phyloP scores from a whole-genome alignment of 2,113 vertebrate genomes.

The Ceyx margarethae region DNA sequence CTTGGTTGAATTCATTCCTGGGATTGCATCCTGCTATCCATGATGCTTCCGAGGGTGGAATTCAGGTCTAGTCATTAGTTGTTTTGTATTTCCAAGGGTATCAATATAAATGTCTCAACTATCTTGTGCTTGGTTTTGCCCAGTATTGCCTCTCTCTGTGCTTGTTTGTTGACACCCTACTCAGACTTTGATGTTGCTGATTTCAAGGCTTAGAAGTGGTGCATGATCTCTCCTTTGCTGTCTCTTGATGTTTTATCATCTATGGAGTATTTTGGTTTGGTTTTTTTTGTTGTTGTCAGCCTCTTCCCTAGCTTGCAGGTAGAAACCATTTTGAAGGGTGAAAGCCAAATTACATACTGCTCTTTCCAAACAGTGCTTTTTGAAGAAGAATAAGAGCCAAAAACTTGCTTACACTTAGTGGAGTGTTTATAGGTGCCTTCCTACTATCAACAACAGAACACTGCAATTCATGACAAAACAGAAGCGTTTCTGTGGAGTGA shows the following conservation, averaged over 20 bases:
- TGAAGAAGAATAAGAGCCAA: neutral
- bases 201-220: neutral
- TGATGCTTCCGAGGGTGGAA: neutral
- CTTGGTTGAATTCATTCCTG: neutral
- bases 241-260: conserved; percentile 36
- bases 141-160: neutral
- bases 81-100: neutral
- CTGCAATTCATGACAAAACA: conserved; percentile 26
- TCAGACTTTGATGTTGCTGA: neutral
- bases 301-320: conserved; percentile 30
- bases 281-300: conserved; percentile 1
- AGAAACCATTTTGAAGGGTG: neutral
- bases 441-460: neutral
- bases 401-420: neutral
- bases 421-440: neutral
- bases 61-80: neutral
- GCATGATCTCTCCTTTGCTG: conserved; percentile 8
- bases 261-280: neutral
- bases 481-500: conserved; percentile 10
- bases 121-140: neutral
- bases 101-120: neutral
- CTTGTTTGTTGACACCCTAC: neutral
- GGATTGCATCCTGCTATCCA: neutral
- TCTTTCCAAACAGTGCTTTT: neutral
- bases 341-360: neutral